A percentile compares a stretch with the other conserved stretches of the same genome.
Conservation (phyloP, 2,888 invertebrate genomes). For the Eristalis intricaria region DNA sequence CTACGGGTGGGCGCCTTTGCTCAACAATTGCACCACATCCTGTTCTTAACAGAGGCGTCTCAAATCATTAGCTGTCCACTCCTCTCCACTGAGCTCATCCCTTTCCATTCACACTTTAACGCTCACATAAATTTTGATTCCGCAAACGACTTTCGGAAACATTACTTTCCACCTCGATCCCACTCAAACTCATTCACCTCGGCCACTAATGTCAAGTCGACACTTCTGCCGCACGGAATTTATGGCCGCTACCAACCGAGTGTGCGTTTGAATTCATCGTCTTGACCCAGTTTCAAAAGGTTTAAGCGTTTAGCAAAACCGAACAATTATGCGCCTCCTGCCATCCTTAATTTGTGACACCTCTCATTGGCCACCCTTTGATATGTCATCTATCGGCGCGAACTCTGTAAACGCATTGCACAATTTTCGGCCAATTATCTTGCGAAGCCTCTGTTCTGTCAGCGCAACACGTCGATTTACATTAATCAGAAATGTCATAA, state of each 20-base stretch:
- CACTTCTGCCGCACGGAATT: background rate
- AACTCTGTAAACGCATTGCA: conserved; percentile 17
- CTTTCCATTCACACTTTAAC: background rate
- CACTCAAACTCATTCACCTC: background rate
- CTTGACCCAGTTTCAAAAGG: background rate
- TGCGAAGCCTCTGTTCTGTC: conserved; percentile 14
- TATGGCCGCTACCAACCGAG: background rate
- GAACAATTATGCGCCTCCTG: background rate
- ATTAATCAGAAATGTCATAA: conserved; percentile 21
- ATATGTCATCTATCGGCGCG: background rate
- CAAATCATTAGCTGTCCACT: no score
- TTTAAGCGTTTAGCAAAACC: background rate
- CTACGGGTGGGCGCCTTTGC: no score
- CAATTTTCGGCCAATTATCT: conserved; percentile 39
- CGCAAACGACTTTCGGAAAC: background rate
- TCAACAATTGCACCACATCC: background rate
- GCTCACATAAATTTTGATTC: background rate
- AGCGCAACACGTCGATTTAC: conserved; percentile 17
- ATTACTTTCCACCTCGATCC: background rate
- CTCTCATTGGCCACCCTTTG: conserved; percentile 7
- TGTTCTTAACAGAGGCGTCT: background rate
- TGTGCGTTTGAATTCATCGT: background rate
- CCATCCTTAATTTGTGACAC: background rate
- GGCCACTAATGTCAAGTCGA: background rate
- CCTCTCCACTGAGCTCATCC: background rate